Percentiles rank a stretch among this genome's conserved stretches.
Conservation (phyloP, 2,113 vertebrate species). For the Rhea pennata region DNA sequence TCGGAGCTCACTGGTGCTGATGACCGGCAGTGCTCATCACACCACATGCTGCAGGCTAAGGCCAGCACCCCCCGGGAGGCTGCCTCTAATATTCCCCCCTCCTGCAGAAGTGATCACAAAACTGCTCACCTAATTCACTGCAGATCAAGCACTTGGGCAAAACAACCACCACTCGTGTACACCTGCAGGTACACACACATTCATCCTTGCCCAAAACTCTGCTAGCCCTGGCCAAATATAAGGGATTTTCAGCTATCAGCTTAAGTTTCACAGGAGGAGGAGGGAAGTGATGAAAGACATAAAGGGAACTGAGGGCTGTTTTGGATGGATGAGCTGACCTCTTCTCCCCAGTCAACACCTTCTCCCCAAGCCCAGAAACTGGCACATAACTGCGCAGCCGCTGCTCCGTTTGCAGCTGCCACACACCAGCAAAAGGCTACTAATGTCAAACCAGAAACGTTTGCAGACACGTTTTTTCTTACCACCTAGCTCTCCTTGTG, state of each 20-base stretch:
- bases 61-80: too few relatives aligned
- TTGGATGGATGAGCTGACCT: background rate
- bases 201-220: background rate
- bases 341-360: too few relatives aligned
- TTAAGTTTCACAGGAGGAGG: background rate
- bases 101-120: too few relatives aligned
- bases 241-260: background rate
- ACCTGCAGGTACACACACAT: too few relatives aligned
- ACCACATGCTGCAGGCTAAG: too few relatives aligned
- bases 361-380: background rate
- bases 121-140: too few relatives aligned
- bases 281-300: background rate
- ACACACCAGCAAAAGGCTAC: background rate
- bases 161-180: too few relatives aligned
- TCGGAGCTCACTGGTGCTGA: too few relatives aligned
- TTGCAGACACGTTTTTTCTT: background rate
- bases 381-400: background rate
- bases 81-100: too few relatives aligned
- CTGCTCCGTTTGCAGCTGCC: background rate
- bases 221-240: background rate
- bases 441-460: background rate
- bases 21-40: too few relatives aligned
- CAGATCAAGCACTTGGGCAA: too few relatives aligned
- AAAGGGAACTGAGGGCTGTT: background rate
- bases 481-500: background rate